Percentiles rank a stretch among this genome's conserved stretches.
phyloP scores from a whole-genome alignment of 2,797 vertebrate species.

The Brachymystax lenok region DNA sequence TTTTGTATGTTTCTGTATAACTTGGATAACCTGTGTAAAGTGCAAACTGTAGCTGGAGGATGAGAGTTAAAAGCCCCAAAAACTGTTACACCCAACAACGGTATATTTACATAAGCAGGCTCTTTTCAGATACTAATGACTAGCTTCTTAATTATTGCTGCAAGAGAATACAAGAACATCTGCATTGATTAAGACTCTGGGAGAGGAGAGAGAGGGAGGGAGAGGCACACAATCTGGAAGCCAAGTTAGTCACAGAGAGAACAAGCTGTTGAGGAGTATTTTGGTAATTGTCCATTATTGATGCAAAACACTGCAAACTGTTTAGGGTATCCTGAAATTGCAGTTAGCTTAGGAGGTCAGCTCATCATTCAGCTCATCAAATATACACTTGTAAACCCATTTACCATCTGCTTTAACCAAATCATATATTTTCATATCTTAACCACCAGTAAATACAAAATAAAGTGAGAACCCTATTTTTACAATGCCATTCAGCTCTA shows the following conservation, averaged over 20 bases:
- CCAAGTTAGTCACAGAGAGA: constrained; percentile 63
- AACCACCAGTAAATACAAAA: neutral
- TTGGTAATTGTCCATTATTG: constrained; percentile 80
- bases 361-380: neutral
- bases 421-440: constrained; percentile 27
- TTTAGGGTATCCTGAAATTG: constrained; percentile 60
- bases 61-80: constrained; percentile 25
- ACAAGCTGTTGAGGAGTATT: constrained; percentile 81
- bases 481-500: neutral
- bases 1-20: neutral
- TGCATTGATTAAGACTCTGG: constrained; percentile 73
- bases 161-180: constrained; percentile 77
- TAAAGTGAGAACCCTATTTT: neutral
- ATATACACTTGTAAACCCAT: constrained; percentile 42
- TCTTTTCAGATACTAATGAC: constrained; percentile 78
- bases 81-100: constrained; percentile 4
- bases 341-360: constrained; percentile 55
- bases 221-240: constrained; percentile 74
- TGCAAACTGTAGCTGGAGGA: constrained; percentile 44
- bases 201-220: constrained; percentile 60
- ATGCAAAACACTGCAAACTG: constrained; percentile 65
- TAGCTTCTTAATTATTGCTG: constrained; percentile 80
- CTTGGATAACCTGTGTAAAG: constrained; percentile 8
- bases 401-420: constrained; percentile 34
- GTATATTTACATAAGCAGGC: constrained; percentile 70